These are phyloP conservation scores for Agonopterix alstromeriana DNA, from an alignment of 2,888 invertebrate genomes.

Conservation along the genomic window DNA sequence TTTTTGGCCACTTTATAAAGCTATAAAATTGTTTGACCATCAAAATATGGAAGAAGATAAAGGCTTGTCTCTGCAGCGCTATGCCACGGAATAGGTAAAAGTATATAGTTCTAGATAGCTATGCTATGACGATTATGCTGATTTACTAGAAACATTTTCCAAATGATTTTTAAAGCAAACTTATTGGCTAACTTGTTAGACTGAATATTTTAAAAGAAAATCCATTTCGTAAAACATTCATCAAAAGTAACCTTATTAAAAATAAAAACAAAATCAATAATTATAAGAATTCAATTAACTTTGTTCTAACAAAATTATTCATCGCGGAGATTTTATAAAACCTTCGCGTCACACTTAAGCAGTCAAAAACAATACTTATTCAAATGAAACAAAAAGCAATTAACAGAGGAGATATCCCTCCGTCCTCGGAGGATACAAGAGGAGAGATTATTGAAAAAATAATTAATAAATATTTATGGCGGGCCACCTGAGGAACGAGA, in stretches of 20 bases:
- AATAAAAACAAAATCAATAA: conserved; percentile 23
- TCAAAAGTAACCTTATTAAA: neutral
- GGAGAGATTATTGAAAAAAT: conserved; percentile 77
- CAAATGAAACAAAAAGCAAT: conserved; percentile 77
- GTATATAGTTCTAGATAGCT: no score
- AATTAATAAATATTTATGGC: conserved; percentile 77
- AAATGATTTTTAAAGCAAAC: no score
- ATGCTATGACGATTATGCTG: no score
- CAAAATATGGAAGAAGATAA: no score
- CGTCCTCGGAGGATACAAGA: conserved; percentile 62
- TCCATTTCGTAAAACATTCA: neutral
- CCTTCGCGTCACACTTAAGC: conserved; percentile 56
- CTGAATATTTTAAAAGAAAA: neutral
- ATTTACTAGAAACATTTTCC: no score
- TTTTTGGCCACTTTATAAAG: no score
- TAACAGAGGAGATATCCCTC: conserved; percentile 72
- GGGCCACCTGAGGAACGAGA: conserved; percentile 68
- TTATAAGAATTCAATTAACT: conserved; percentile 46
- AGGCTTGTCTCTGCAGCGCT: no score
- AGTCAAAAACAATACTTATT: conserved; percentile 77
- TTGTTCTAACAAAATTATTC: conserved; percentile 59
- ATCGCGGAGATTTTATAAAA: conserved; percentile 65
- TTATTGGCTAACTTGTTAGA: no score
- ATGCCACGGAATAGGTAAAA: no score
- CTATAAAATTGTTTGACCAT: no score